Conservation (phyloP, 1,140 invertebrate genomes). For the Papilio dardanus region DNA sequence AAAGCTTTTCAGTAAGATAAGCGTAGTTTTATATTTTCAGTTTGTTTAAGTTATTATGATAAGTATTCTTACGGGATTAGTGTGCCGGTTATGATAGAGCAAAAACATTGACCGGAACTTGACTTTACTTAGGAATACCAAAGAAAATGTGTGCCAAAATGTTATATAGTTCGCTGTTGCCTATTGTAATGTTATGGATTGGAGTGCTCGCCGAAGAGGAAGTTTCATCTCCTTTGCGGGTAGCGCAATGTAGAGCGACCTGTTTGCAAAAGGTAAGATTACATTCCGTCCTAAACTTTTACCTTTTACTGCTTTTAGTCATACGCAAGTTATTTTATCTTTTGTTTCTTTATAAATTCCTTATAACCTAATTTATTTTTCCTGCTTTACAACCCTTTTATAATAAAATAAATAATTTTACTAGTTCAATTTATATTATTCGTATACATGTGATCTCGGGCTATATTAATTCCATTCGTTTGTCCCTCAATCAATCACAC, state of each 20-base stretch:
- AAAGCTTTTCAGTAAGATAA: conserved; percentile 42
- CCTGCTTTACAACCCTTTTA: too few relatives aligned
- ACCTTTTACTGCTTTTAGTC: neutral
- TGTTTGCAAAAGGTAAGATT: conserved; percentile 85
- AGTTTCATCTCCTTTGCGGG: conserved; percentile 85
- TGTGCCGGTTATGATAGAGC: conserved; percentile 76
- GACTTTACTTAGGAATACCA: conserved; percentile 66
- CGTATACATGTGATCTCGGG: conserved; percentile 44
- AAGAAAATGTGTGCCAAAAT: conserved; percentile 82
- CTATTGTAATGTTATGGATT: conserved; percentile 73
- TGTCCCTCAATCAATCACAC: conserved; percentile 62
- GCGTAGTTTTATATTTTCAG: conserved; percentile 39
- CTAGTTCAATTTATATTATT: conserved; percentile 35
- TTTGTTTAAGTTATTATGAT: conserved; percentile 56
- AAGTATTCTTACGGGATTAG: conserved; percentile 53
- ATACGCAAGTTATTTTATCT: neutral
- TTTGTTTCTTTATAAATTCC: neutral
- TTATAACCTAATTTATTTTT: neutral
- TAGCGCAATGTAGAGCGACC: conserved; percentile 86
- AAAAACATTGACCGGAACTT: conserved; percentile 60
- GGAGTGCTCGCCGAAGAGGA: conserved; percentile 82
- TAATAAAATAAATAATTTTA: neutral
- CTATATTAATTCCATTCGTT: conserved; percentile 60
- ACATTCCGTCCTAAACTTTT: neutral
- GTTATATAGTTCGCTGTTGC: conserved; percentile 78